phyloP scores from a whole-genome alignment of 2,797 vertebrate species.

The Nyctibius grandis region DNA sequence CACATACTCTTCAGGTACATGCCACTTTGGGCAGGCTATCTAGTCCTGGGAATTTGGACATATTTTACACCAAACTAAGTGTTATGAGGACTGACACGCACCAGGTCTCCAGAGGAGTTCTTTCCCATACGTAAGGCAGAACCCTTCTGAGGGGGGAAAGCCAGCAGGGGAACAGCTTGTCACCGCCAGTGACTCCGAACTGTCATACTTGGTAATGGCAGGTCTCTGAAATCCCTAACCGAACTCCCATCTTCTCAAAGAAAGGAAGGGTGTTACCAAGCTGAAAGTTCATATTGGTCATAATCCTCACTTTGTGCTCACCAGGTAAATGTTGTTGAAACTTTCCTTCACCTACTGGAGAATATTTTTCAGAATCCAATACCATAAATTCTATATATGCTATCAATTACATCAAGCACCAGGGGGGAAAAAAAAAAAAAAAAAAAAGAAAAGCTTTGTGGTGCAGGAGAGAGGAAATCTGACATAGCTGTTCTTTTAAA shows the following conservation, averaged over 20 bases:
- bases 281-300: not conserved
- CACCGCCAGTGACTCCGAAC: not conserved
- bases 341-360: not conserved
- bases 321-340: not conserved
- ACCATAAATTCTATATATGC: not conserved
- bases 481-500: not conserved
- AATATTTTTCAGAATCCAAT: not conserved
- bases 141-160: not conserved
- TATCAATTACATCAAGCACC: not conserved
- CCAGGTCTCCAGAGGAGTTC: not conserved
- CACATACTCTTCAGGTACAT: rapidly evolving
- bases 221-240: not conserved
- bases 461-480: not conserved
- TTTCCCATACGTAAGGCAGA: not conserved
- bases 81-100: not conserved
- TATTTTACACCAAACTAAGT: not conserved
- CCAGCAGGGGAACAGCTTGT: not conserved
- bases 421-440: too few species aligned
- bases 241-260: not conserved
- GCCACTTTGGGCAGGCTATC: not conserved
- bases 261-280: not conserved
- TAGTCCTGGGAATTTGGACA: not conserved
- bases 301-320: not conserved
- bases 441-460: not conserved
- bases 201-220: not conserved